Percentiles rank a stretch among this genome's conserved stretches.
phyloP scores from a whole-genome alignment of 2,797 vertebrate species.

The Gambusia yucatana region DNA sequence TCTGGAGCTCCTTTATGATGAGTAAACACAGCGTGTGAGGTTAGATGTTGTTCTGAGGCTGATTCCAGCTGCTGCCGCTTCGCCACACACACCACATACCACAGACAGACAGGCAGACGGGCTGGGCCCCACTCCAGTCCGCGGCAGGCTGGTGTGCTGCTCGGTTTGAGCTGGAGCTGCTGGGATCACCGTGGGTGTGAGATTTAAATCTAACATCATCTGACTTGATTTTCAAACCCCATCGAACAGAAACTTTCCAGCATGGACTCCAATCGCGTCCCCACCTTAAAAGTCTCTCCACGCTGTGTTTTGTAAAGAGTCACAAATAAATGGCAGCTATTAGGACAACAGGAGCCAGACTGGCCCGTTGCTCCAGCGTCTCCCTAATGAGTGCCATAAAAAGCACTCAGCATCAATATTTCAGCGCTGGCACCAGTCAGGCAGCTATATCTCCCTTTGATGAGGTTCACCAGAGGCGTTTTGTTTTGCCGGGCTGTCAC shows the following conservation, averaged over 20 bases:
- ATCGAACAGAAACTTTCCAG: constrained; percentile 1
- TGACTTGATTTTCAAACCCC: background rate
- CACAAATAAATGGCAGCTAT: constrained; percentile 52
- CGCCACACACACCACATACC: constrained; percentile 65
- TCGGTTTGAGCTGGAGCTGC: constrained; percentile 36
- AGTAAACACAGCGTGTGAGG: constrained; percentile 53
- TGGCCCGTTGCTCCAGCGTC: constrained; percentile 61
- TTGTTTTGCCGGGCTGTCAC: constrained; percentile 49
- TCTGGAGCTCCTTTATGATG: constrained; percentile 7
- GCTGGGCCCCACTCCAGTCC: constrained; percentile 49
- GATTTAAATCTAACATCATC: constrained; percentile 17
- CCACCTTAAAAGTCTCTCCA: background rate
- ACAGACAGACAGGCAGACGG: constrained; percentile 53
- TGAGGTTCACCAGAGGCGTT: constrained; percentile 61
- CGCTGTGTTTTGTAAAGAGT: constrained; percentile 10
- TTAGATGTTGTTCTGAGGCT: constrained; percentile 49
- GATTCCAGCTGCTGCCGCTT: constrained; percentile 59
- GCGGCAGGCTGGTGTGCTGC: constrained; percentile 18
- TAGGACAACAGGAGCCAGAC: constrained; percentile 44
- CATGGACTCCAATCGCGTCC: no score
- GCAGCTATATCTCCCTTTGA: constrained; percentile 60
- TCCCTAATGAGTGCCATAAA: constrained; percentile 72
- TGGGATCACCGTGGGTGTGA: constrained; percentile 18
- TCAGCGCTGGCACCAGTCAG: constrained; percentile 54
- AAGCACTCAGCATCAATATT: constrained; percentile 73